Evolutionary conservation across 2,888 invertebrate genomes (phyloP).

Genomic region (Oegoconia quadripuncta): DNA sequence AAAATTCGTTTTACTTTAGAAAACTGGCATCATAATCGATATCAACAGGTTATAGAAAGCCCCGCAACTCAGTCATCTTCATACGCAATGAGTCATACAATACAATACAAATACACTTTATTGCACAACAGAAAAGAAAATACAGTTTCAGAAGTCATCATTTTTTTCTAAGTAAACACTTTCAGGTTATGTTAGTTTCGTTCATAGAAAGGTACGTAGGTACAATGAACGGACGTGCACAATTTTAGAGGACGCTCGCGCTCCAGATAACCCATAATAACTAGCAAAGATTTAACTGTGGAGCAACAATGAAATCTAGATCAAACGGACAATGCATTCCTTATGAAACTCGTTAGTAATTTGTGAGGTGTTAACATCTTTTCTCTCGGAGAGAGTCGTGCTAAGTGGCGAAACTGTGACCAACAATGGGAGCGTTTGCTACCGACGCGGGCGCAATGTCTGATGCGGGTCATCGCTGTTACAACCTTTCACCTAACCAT

Average conservation of each 20-base stretch:
- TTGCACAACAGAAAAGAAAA: too few species aligned
- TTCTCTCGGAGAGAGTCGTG: slow-evolving; percentile 66
- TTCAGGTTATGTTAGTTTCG: too few species aligned
- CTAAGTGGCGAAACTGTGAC: slow-evolving; percentile 66
- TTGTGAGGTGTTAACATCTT: slow-evolving; percentile 60
- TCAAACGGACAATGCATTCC: slow-evolving; percentile 65
- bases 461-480: slow-evolving; percentile 58
- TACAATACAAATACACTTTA: too few species aligned
- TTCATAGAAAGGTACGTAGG: too few species aligned
- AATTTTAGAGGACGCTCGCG: slow-evolving; percentile 37
- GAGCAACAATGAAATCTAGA: slow-evolving; percentile 64
- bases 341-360: slow-evolving; percentile 67
- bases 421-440: slow-evolving; percentile 51
- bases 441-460: slow-evolving; percentile 26
- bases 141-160: too few species aligned
- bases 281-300: slow-evolving; percentile 38
- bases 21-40: too few species aligned
- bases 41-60: too few species aligned
- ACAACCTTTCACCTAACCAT: slow-evolving; percentile 69
- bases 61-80: too few species aligned
- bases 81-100: too few species aligned
- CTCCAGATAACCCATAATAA: slow-evolving; percentile 39
- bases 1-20: too few species aligned
- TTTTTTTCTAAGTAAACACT: too few species aligned
- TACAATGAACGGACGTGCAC: slow-evolving; percentile 7